Evolutionary conservation across 2,888 invertebrate species (phyloP).

Genomic region (Chymomyza caudatula): DNA sequence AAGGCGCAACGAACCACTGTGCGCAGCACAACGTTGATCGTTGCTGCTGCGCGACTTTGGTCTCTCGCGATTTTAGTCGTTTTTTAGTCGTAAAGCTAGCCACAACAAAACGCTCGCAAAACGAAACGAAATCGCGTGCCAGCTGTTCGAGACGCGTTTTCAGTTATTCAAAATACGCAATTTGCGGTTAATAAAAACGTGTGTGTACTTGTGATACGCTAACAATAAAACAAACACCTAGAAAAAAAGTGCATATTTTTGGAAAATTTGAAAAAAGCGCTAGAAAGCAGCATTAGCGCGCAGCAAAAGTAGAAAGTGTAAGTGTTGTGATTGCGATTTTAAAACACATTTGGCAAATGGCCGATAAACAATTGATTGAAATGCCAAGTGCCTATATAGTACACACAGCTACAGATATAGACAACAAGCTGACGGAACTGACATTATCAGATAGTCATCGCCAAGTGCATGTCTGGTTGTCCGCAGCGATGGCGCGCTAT

Average conservation of each 20-base stretch:
- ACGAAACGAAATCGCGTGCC: conserved; percentile 3
- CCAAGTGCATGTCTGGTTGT: conserved; percentile 1
- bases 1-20: conserved; percentile 7
- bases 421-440: neutral
- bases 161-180: neutral
- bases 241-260: neutral
- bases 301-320: conserved; percentile 57
- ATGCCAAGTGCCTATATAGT: neutral
- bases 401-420: neutral
- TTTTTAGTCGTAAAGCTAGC: conserved; percentile 46
- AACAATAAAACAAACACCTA: neutral
- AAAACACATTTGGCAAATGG: conserved; percentile 40
- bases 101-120: conserved; percentile 37
- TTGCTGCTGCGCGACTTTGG: neutral
- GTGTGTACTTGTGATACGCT: neutral
- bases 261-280: conserved; percentile 6
- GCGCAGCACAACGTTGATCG: conserved; percentile 30
- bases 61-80: conserved; percentile 32
- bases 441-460: neutral
- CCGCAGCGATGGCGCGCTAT: conserved; percentile 21
- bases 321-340: conserved; percentile 47
- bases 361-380: conserved; percentile 25
- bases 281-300: neutral
- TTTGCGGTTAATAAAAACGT: neutral
- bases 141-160: conserved; percentile 17